Percentiles rank a stretch among this genome's conserved stretches.
phyloP scores from a whole-genome alignment of 1,140 invertebrate species.

The Phthorimaea operculella region DNA sequence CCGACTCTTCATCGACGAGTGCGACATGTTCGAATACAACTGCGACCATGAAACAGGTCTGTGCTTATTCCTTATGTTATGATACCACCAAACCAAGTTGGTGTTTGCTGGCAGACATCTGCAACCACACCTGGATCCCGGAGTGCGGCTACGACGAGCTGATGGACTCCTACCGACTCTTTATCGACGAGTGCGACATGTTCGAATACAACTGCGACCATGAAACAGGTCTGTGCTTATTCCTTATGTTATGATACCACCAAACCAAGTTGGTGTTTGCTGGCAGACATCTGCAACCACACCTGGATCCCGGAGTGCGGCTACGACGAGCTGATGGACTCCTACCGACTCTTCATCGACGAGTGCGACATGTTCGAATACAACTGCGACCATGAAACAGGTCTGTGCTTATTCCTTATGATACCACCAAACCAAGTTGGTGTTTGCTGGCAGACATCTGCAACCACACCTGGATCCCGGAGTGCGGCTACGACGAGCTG shows the following conservation, averaged over 20 bases:
- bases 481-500: conserved; percentile 25
- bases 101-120: conserved; percentile 30
- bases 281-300: conserved; percentile 37
- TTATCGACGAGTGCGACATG: conserved; percentile 41
- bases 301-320: conserved; percentile 33
- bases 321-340: conserved; percentile 11
- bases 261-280: conserved; percentile 22
- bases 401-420: too few relatives aligned
- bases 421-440: too few relatives aligned
- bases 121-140: conserved; percentile 37
- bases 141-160: conserved; percentile 25
- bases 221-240: neutral
- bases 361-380: conserved; percentile 41
- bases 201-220: conserved; percentile 41
- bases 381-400: conserved; percentile 28
- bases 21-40: conserved; percentile 41
- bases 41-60: conserved; percentile 21
- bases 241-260: too few relatives aligned
- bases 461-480: conserved; percentile 34
- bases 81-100: too few relatives aligned
- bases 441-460: conserved; percentile 32
- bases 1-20: conserved; percentile 36
- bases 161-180: conserved; percentile 15
- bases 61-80: too few relatives aligned
- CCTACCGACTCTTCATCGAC: conserved; percentile 29